A percentile compares a stretch with the other conserved stretches of the same genome.
Conservation (phyloP, 2,113 vertebrate genomes). For the Hipposideros armiger region DNA sequence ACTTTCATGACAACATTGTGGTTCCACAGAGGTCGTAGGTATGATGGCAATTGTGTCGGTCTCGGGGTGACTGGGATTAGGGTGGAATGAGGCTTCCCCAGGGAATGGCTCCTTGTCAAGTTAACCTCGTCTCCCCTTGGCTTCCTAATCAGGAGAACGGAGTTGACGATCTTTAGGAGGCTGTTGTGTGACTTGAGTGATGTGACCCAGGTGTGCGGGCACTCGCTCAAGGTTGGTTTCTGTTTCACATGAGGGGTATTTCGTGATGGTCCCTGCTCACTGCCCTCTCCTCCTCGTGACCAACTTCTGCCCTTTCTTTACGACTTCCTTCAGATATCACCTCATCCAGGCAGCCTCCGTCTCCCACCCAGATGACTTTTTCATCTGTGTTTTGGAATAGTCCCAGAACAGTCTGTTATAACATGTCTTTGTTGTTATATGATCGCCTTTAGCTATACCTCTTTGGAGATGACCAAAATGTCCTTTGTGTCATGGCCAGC, state of each 20-base stretch:
- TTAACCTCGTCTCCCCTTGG: neutral
- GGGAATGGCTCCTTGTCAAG: accelerated
- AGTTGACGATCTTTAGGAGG: accelerated
- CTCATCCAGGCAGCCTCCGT: neutral
- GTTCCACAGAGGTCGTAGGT: accelerated
- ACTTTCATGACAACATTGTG: neutral
- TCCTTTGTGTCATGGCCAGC: too few relatives aligned
- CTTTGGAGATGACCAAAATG: too few relatives aligned
- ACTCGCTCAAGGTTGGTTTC: neutral
- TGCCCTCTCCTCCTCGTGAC: neutral
- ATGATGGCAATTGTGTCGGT: accelerated
- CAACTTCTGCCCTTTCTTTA: neutral
- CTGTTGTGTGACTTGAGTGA: too few relatives aligned
- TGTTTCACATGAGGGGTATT: neutral
- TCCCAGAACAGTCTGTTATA: accelerated
- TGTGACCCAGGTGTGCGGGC: neutral
- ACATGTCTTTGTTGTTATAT: neutral
- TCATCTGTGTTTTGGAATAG: neutral
- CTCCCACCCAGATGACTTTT: neutral
- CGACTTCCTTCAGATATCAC: neutral
- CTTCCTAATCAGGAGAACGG: neutral
- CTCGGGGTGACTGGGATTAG: neutral
- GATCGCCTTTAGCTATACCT: neutral
- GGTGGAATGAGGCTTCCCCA: accelerated
- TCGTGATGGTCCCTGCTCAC: neutral